Evolutionary conservation across 2,888 invertebrate genomes (phyloP).

Genomic region (Apotomis betuletana): DNA sequence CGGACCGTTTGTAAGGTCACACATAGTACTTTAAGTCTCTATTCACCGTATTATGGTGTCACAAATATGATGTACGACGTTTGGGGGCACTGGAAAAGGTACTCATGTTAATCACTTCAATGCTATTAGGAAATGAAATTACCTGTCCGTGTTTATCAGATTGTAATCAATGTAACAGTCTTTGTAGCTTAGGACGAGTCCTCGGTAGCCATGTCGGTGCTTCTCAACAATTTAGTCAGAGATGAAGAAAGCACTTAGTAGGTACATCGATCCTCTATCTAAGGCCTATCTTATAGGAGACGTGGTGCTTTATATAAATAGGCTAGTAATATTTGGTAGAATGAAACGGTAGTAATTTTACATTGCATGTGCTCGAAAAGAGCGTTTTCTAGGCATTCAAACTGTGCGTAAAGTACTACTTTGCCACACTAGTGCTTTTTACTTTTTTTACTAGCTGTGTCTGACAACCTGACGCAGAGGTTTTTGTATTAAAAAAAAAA

Average conservation of each 20-base stretch:
- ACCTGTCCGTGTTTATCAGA: no score
- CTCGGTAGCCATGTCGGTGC: conserved; percentile 50
- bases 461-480: no score
- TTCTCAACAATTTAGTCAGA: conserved; percentile 59
- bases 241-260: conserved; percentile 51
- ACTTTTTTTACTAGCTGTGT: no score
- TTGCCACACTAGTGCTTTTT: no score
- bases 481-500: no score
- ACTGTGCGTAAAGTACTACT: no score
- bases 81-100: conserved; percentile 30
- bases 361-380: no score
- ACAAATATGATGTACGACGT: conserved; percentile 32
- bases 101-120: conserved; percentile 35
- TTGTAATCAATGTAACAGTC: conserved; percentile 49
- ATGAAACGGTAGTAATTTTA: conserved; percentile 44
- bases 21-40: no score
- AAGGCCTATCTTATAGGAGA: conserved; percentile 55
- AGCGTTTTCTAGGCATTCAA: no score
- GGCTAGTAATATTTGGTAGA: conserved; percentile 52
- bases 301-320: conserved; percentile 53
- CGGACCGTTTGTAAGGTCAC: no score
- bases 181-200: conserved; percentile 5
- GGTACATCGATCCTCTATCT: conserved; percentile 57
- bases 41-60: no score
- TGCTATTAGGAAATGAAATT: conserved; percentile 29